Conservation (phyloP, 2,888 invertebrate species). For the Orthonychiurus folsomi region DNA sequence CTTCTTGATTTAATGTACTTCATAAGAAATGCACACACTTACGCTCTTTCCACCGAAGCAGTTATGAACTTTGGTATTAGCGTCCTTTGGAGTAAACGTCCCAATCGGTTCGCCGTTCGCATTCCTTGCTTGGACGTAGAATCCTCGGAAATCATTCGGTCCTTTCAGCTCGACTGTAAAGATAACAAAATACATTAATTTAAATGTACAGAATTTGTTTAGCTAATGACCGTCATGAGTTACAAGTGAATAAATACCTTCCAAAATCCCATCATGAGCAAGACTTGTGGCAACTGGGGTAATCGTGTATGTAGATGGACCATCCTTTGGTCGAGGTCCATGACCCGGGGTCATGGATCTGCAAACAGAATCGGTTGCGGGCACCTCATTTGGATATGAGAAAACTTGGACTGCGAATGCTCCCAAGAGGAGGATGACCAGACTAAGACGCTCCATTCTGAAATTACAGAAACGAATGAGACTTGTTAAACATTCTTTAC, state of each 20-base stretch:
- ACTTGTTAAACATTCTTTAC: no score
- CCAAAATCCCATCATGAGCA: no score
- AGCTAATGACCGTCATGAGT: neutral
- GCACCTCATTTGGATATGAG: neutral
- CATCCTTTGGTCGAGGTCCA: neutral
- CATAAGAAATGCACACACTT: no score
- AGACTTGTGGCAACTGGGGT: no score
- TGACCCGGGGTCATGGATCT: neutral
- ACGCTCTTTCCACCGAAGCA: constrained; percentile 25
- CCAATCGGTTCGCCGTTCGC: constrained; percentile 22
- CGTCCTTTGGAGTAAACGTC: constrained; percentile 22
- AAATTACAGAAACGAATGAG: no score
- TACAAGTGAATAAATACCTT: neutral
- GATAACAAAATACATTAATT: no score
- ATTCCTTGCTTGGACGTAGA: constrained; percentile 27
- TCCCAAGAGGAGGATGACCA: neutral
- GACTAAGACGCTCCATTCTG: no score
- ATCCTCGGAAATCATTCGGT: constrained; percentile 20
- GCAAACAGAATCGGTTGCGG: neutral
- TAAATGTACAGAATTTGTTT: no score
- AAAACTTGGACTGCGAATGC: neutral
- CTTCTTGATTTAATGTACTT: constrained; percentile 7
- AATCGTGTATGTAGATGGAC: no score
- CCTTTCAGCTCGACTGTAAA: constrained; percentile 5
- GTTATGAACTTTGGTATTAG: constrained; percentile 24